A percentile compares a stretch with the other conserved stretches of the same genome.
Conservation (phyloP, 2,797 vertebrate species). For the Cryptoblepharus egeriae region DNA sequence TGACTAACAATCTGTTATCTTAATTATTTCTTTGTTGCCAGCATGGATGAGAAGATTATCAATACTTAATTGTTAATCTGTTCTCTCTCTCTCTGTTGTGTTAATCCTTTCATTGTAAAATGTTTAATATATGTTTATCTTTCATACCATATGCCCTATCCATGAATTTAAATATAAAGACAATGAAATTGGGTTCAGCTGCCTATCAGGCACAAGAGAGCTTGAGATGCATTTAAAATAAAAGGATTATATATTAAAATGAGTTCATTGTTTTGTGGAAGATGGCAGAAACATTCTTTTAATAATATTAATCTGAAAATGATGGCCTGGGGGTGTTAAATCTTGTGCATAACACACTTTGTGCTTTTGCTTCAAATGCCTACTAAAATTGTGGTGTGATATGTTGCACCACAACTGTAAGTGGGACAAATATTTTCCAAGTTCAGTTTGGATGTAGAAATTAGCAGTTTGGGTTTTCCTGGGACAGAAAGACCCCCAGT, state of each 20-base stretch:
- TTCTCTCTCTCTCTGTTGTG: not conserved
- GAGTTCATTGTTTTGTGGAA: constrained; percentile 3
- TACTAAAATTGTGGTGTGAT: not conserved
- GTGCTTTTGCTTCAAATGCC: not conserved
- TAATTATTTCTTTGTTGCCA: not conserved
- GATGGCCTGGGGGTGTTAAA: not conserved
- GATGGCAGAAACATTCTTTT: constrained; percentile 7
- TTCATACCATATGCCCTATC: not conserved
- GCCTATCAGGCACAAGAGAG: constrained; percentile 12
- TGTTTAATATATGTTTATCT: constrained; percentile 41
- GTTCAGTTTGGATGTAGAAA: not conserved
- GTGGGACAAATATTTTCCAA: not conserved
- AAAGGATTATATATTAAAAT: constrained; percentile 29
- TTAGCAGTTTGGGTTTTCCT: not conserved
- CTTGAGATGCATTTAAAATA: constrained; percentile 10
- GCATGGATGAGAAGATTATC: constrained; percentile 9
- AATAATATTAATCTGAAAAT: not conserved
- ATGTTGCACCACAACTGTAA: not conserved
- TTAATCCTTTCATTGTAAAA: not conserved
- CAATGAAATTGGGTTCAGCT: not conserved
- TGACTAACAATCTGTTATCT: not conserved
- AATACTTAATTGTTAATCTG: constrained; percentile 21
- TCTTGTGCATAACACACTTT: not conserved
- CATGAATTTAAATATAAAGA: not conserved
- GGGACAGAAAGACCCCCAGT: too few species aligned